phyloP scores from a whole-genome alignment of 2,888 invertebrate species.

The Dolichopus griseipennis region DNA sequence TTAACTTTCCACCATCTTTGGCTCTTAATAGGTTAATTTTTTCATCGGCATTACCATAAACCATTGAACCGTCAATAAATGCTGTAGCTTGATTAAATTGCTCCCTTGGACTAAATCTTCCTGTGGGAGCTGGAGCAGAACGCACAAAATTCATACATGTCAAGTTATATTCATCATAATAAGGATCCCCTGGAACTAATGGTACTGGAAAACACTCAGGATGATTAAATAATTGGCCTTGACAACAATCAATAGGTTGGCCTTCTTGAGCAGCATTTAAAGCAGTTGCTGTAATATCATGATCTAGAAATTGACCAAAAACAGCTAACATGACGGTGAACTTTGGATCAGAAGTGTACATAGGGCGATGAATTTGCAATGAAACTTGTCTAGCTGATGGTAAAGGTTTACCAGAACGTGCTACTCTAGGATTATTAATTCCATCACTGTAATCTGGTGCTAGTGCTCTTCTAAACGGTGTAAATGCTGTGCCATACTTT shows the following conservation, averaged over 20 bases:
- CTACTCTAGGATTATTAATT: slow-evolving; percentile 54
- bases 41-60: slow-evolving; percentile 61
- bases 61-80: slow-evolving; percentile 74
- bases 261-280: slow-evolving; percentile 63
- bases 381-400: slow-evolving; percentile 72
- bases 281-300: slow-evolving; percentile 79
- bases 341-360: slow-evolving; percentile 61
- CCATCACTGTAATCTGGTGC: slow-evolving; percentile 71
- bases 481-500: slow-evolving; percentile 62
- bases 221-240: slow-evolving; percentile 43
- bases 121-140: slow-evolving; percentile 69
- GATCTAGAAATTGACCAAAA: slow-evolving; percentile 83
- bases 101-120: slow-evolving; percentile 68
- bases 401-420: slow-evolving; percentile 46
- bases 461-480: slow-evolving; percentile 61
- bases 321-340: slow-evolving; percentile 79
- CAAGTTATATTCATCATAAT: slow-evolving; percentile 55
- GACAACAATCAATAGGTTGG: slow-evolving; percentile 63
- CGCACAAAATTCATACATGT: slow-evolving; percentile 81
- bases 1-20: slow-evolving; percentile 51
- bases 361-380: slow-evolving; percentile 61
- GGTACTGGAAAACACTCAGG: slow-evolving; percentile 75
- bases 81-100: slow-evolving; percentile 79
- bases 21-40: slow-evolving; percentile 47
- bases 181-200: slow-evolving; percentile 59